Evolutionary conservation across 2,888 invertebrate genomes (phyloP).

Genomic region (Diachrysia chrysitis): DNA sequence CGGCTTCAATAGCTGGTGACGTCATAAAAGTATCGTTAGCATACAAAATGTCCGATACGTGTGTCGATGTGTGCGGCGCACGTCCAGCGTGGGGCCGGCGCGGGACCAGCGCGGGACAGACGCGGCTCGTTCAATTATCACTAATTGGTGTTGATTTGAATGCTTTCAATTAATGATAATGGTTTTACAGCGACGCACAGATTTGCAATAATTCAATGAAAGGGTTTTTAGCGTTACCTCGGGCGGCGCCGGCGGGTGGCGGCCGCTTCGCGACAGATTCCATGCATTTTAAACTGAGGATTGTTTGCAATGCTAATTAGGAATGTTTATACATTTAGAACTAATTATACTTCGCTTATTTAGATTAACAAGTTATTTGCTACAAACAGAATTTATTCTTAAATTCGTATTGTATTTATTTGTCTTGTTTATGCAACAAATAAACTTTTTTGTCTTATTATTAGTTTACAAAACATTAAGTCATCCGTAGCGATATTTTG

Average conservation of each 20-base stretch:
- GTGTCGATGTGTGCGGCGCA: conserved; percentile 11
- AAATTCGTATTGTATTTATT: not conserved
- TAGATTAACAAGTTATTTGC: not conserved
- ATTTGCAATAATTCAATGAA: conserved; percentile 45
- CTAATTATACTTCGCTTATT: not conserved
- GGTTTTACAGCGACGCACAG: conserved; percentile 24
- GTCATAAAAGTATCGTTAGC: conserved; percentile 37
- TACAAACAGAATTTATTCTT: not conserved
- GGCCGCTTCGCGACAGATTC: not conserved
- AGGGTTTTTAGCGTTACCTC: conserved; percentile 36
- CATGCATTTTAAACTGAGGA: not conserved
- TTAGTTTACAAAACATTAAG: too few species aligned
- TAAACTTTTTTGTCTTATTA: too few species aligned
- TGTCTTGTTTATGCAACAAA: too few species aligned
- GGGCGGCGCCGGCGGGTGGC: not conserved
- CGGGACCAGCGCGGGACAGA: not conserved
- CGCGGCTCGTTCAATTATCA: conserved; percentile 45
- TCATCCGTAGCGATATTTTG: too few species aligned
- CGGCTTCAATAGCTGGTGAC: conserved; percentile 15
- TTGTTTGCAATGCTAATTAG: conserved; percentile 1
- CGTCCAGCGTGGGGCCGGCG: not conserved
- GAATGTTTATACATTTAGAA: not conserved
- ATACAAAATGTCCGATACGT: conserved; percentile 20
- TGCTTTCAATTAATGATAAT: conserved; percentile 58
- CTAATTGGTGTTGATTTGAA: conserved; percentile 61